Base-by-base conservation (phyloP, 2,113 vertebrate species). In the Peromyscus polionotus region DNA sequence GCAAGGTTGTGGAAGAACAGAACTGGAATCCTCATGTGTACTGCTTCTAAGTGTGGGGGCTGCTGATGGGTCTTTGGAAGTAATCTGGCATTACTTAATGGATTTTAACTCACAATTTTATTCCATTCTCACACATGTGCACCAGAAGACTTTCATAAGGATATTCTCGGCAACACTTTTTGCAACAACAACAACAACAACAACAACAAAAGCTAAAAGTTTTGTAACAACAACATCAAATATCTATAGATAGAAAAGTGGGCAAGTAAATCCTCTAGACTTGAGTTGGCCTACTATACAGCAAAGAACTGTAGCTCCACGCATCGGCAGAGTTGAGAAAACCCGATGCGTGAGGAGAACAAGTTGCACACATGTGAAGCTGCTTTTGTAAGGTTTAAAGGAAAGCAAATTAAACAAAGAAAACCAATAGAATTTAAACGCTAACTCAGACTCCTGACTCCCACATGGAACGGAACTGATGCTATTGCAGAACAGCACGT, bases 31-130 rank as follows among this genome's bases (percentile, higher is more conserved):
- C 42, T 92, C 31, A 92, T 14, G 84, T 48, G 61, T 3, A n/a
- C 28, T 54, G 51, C 33, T 73, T 86, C 61, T 94, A 51, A 96
- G 70, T 90, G 26, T 79, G 14, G 4, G 39, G 17, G 3, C 81
- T 94, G 51, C 42, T 72, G 57, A 28, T 17, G 67, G 31, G n/a
- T 2, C 67, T 83, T 97, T 90, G 75, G 77, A 95, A 95, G 95
- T 92, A 95, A 92, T 90, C 87, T 95, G 88, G 36, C 73, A 92
- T 92, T 86, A 86, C 93, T 97, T 94, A 87, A 24, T 61, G 91
- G 33, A 76, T 93, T 89, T 94, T 97, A 94, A 48, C 45, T 86
- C 19, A 88, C 51, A 65, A 28, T 91, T 94, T 80, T 2, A 77
- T 48, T 94, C 72, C 19, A 95, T 59, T 91, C 4, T 90, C 95